Percentiles rank a stretch among this genome's conserved stretches.
phyloP scores from a whole-genome alignment of 1,140 invertebrate species.

The Caenorhabditis brenneri region DNA sequence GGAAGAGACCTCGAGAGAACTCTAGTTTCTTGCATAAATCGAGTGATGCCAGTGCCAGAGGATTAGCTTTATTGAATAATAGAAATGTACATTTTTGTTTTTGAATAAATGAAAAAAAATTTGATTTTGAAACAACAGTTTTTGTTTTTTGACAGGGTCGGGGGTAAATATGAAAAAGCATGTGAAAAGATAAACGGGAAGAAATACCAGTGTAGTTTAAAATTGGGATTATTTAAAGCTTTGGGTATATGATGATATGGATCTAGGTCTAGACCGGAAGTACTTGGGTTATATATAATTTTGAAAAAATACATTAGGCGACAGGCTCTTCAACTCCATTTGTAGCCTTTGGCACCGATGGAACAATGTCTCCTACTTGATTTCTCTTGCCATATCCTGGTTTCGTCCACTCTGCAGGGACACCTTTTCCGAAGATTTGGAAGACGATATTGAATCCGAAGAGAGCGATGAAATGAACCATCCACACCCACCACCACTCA shows the following conservation, averaged over 20 bases:
- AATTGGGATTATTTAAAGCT: neutral
- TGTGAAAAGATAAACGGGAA: no score
- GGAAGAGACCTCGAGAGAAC: neutral
- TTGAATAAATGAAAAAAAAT: neutral
- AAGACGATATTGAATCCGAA: constrained; percentile 38
- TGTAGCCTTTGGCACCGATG: neutral
- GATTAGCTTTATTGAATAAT: neutral
- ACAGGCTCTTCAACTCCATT: neutral
- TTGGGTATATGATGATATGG: neutral
- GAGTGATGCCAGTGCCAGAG: neutral
- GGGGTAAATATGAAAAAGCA: neutral
- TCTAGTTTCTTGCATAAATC: neutral
- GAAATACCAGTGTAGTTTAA: constrained; percentile 25
- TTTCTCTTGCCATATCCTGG: neutral
- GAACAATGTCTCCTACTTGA: neutral
- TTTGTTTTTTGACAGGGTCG: neutral
- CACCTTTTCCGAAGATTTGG: constrained; percentile 38
- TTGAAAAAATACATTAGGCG: no score
- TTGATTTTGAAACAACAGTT: neutral
- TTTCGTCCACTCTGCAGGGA: constrained; percentile 50
- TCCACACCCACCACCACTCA: constrained; percentile 55
- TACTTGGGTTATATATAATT: no score
- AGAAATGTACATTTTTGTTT: no score
- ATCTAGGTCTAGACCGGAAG: neutral
- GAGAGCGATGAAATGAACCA: constrained; percentile 34